These are phyloP conservation scores for Microdon myrmicae DNA, from an alignment of 2,888 invertebrate species.

Conservation along the genomic window DNA sequence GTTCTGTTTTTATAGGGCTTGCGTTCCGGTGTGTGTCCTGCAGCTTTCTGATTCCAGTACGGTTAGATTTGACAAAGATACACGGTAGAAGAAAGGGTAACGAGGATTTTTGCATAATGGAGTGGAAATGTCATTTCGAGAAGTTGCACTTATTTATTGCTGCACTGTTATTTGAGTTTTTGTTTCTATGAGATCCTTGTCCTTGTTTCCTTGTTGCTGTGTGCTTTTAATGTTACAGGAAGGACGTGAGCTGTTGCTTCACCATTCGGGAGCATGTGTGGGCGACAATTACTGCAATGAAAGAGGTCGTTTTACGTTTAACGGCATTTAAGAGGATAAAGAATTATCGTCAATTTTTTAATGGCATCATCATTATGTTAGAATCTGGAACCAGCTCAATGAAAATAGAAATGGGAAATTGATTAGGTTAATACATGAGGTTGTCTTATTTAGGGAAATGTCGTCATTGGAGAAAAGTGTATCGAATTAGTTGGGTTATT, in stretches of 20 bases:
- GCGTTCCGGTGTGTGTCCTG: background rate
- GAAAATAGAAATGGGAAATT: too few relatives aligned
- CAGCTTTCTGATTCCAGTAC: slow-evolving; percentile 18
- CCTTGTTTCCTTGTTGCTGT: slow-evolving; percentile 2
- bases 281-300: slow-evolving; percentile 41
- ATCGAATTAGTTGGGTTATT: too few relatives aligned
- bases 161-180: slow-evolving; percentile 11
- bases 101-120: slow-evolving; percentile 42
- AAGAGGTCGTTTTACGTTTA: slow-evolving; percentile 24
- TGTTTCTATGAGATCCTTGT: too few relatives aligned
- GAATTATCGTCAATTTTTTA: too few relatives aligned
- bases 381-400: too few relatives aligned
- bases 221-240: slow-evolving; percentile 1
- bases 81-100: background rate
- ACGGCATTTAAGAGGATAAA: slow-evolving; percentile 17
- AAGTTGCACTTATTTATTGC: slow-evolving; percentile 51
- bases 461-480: too few relatives aligned
- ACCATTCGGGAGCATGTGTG: slow-evolving; percentile 25
- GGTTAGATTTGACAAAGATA: slow-evolving; percentile 30
- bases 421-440: too few relatives aligned
- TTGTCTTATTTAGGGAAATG: too few relatives aligned
- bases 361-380: too few relatives aligned
- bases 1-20: background rate
- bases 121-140: slow-evolving; percentile 52
- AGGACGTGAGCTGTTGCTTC: slow-evolving; percentile 32